These are phyloP conservation scores for Cactoblastis cactorum DNA, from an alignment of 2,888 invertebrate genomes.

Conservation along the genomic window DNA sequence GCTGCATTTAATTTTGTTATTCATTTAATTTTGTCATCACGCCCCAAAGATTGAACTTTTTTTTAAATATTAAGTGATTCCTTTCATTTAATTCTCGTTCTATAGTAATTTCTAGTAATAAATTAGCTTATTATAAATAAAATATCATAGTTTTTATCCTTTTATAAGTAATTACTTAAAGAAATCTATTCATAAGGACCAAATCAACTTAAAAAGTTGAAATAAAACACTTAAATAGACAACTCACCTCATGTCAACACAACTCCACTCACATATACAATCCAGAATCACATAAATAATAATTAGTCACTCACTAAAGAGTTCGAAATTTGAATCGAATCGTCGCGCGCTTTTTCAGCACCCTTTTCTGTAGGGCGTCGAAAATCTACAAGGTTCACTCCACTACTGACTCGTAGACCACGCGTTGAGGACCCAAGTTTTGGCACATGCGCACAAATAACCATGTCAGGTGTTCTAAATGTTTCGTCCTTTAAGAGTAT, in stretches of 20 bases:
- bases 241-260: constrained; percentile 10
- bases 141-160: too few species aligned
- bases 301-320: constrained; percentile 11
- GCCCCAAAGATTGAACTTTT: too few species aligned
- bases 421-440: constrained; percentile 46
- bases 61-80: too few species aligned
- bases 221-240: background rate
- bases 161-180: too few species aligned
- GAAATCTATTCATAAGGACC: too few species aligned
- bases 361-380: constrained; percentile 22
- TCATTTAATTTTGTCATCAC: too few species aligned
- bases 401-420: constrained; percentile 47
- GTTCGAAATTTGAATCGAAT: constrained; percentile 23
- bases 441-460: constrained; percentile 47
- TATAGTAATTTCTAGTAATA: too few species aligned
- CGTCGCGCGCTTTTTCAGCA: constrained; percentile 23
- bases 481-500: constrained; percentile 47
- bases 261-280: background rate
- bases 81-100: too few species aligned
- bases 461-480: constrained; percentile 38
- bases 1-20: too few species aligned
- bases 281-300: background rate
- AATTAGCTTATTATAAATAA: too few species aligned
- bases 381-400: constrained; percentile 33
- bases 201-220: too few species aligned